A percentile compares a stretch with the other conserved stretches of the same genome.
Conservation (phyloP, 2,113 vertebrate genomes). For the Catharus fuscescens region DNA sequence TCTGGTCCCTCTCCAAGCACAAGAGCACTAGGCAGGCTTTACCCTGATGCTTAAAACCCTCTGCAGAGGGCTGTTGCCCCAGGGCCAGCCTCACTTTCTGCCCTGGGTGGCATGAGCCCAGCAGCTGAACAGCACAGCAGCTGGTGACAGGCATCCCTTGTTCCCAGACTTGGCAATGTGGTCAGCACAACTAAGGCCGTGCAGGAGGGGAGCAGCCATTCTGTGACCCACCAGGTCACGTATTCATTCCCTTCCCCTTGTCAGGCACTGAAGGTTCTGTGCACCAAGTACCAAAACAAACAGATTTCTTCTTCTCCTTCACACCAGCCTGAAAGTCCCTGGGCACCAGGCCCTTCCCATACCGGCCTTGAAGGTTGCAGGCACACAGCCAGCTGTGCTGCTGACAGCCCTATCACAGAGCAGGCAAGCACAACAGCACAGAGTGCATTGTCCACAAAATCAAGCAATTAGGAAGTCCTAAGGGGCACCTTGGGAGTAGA, state of each 20-base stretch:
- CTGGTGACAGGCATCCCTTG: accelerated
- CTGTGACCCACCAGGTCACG: accelerated
- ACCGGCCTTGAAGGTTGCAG: neutral
- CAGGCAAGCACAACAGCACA: neutral
- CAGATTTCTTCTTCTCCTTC: neutral
- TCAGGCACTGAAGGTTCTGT: neutral
- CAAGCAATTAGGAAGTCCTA: neutral
- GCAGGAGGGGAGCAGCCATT: neutral
- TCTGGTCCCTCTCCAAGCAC: neutral
- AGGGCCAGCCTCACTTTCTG: neutral
- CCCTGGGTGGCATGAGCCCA: neutral
- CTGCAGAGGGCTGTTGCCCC: neutral
- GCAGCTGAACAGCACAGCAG: neutral
- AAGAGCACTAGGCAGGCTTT: neutral
- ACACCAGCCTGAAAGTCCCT: neutral
- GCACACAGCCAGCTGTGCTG: neutral
- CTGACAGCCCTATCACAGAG: neutral
- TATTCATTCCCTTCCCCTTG: accelerated
- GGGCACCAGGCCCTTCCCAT: neutral
- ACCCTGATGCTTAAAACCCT: neutral
- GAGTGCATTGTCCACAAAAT: neutral
- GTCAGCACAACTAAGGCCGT: neutral
- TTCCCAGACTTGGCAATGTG: accelerated
- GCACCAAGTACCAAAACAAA: neutral
- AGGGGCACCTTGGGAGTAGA: neutral